phyloP scores from a whole-genome alignment of 2,888 invertebrate species.

The Portevinia maculata region DNA sequence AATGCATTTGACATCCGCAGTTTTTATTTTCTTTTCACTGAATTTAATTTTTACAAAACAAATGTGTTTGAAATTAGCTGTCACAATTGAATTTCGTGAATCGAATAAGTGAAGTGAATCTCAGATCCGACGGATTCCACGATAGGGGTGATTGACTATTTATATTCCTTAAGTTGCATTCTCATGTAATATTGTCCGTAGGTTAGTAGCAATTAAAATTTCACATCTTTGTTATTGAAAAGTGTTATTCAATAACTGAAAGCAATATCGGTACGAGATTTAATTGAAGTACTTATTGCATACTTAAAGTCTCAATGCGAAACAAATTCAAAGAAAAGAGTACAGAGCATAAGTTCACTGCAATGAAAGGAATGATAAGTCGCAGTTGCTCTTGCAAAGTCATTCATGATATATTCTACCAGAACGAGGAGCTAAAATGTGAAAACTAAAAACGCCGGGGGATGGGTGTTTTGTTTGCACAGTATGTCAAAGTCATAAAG shows the following conservation, averaged over 20 bases:
- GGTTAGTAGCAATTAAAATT: no score
- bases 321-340: conserved; percentile 8
- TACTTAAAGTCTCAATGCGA: conserved; percentile 19
- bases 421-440: not conserved
- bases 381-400: conserved; percentile 21
- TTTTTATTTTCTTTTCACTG: no score
- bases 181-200: not conserved
- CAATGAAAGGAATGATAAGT: conserved; percentile 11
- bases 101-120: no score
- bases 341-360: not conserved
- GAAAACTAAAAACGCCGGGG: not conserved
- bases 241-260: conserved; percentile 20
- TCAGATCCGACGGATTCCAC: no score
- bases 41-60: no score
- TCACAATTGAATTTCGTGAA: no score
- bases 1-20: no score
- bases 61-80: no score
- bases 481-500: conserved; percentile 13
- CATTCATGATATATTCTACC: not conserved
- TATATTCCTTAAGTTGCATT: not conserved
- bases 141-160: no score
- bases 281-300: conserved; percentile 35
- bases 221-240: no score
- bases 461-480: conserved; percentile 15
- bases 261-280: conserved; percentile 7